Conservation (phyloP, 2,113 vertebrate species). For the Neopipo cinnamomea region DNA sequence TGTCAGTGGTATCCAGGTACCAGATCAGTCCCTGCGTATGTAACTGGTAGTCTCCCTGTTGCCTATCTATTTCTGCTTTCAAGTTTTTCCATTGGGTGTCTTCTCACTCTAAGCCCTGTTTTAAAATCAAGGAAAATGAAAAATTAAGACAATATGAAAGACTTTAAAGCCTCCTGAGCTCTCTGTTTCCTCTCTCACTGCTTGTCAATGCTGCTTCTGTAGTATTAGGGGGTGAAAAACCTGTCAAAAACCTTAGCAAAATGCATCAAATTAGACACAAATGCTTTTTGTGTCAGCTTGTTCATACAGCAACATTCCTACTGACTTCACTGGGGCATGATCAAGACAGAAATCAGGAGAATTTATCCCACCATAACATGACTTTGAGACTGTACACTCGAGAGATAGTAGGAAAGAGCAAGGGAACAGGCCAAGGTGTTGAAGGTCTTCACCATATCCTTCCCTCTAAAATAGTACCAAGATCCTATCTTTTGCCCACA, state of each 20-base stretch:
- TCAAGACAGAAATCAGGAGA: background rate
- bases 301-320: background rate
- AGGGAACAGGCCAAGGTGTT: background rate
- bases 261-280: background rate
- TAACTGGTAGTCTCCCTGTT: background rate
- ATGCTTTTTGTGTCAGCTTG: background rate
- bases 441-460: background rate
- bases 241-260: background rate
- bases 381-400: background rate
- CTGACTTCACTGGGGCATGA: background rate
- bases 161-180: background rate
- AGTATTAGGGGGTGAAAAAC: background rate
- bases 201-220: background rate
- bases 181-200: background rate
- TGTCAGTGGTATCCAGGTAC: background rate
- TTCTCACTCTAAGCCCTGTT: background rate
- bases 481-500: background rate
- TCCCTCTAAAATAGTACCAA: background rate
- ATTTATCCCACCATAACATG: background rate
- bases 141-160: background rate
- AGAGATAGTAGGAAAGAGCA: background rate
- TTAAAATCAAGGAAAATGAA: background rate
- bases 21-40: background rate
- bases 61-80: background rate
- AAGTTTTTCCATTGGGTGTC: background rate